Percentiles rank a stretch among this genome's conserved stretches.
phyloP scores from a whole-genome alignment of 2,797 vertebrate genomes.

The Morus bassanus region DNA sequence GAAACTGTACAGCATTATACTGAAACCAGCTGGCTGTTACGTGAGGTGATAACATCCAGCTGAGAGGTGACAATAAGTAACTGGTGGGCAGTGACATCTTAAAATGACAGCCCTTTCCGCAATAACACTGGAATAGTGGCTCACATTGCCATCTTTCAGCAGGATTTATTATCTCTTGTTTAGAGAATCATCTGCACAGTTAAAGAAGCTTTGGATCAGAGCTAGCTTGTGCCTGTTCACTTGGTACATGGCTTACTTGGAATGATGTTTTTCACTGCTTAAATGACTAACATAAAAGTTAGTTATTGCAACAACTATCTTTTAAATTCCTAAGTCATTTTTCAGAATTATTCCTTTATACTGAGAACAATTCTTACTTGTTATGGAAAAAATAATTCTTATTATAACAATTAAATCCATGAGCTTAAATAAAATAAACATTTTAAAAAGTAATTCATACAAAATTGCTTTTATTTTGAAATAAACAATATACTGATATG shows the following conservation, averaged over 20 bases:
- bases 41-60: background rate
- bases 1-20: background rate
- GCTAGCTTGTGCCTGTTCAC: background rate
- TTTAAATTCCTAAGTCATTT: background rate
- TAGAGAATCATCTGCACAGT: background rate
- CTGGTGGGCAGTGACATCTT: background rate
- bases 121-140: background rate
- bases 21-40: background rate
- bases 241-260: rapidly evolving
- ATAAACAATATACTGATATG: background rate
- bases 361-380: background rate
- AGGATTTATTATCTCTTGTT: background rate
- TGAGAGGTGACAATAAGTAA: background rate
- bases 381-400: background rate
- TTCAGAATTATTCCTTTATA: background rate
- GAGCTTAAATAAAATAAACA: background rate
- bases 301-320: background rate
- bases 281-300: background rate
- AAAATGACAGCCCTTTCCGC: background rate
- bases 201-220: background rate
- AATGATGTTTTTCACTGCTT: background rate
- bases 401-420: background rate
- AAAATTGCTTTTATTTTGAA: background rate
- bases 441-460: background rate
- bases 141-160: background rate